phyloP scores from a whole-genome alignment of 2,113 vertebrate species.

The Mesembrinibis cayennensis region DNA sequence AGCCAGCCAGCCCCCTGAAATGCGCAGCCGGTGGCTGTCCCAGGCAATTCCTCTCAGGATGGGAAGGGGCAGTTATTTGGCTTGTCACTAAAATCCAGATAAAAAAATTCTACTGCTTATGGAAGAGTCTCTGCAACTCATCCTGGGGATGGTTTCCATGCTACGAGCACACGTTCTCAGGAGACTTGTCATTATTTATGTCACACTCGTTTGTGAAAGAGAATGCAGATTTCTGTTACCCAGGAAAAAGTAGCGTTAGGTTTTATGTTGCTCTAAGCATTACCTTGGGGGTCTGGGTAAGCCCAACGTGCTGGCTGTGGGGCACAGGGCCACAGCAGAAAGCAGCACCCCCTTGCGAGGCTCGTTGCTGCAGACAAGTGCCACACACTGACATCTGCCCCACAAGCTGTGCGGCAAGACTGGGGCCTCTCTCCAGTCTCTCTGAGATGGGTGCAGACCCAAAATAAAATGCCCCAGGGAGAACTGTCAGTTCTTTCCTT shows the following conservation, averaged over 20 bases:
- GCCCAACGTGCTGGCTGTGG: accelerated
- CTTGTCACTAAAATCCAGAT: background rate
- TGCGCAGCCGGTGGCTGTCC: background rate
- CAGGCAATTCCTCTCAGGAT: background rate
- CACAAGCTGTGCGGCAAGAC: background rate
- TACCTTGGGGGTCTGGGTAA: background rate
- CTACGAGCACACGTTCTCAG: background rate
- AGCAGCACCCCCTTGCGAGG: background rate
- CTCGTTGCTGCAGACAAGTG: background rate
- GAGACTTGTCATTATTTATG: background rate
- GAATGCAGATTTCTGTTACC: background rate
- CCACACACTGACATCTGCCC: background rate
- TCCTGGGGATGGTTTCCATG: background rate
- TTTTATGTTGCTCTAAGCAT: background rate
- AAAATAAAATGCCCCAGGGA: background rate
- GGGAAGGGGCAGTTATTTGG: background rate
- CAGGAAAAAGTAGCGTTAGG: background rate
- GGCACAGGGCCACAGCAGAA: background rate
- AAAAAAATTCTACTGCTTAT: background rate
- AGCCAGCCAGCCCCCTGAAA: background rate
- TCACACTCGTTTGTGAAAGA: background rate
- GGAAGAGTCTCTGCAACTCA: background rate
- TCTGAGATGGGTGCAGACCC: background rate
- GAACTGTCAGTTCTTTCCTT: background rate
- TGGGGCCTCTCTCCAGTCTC: background rate